Base-by-base conservation (phyloP, 2,888 invertebrate genomes). In the Apomyelois bistriatella region DNA sequence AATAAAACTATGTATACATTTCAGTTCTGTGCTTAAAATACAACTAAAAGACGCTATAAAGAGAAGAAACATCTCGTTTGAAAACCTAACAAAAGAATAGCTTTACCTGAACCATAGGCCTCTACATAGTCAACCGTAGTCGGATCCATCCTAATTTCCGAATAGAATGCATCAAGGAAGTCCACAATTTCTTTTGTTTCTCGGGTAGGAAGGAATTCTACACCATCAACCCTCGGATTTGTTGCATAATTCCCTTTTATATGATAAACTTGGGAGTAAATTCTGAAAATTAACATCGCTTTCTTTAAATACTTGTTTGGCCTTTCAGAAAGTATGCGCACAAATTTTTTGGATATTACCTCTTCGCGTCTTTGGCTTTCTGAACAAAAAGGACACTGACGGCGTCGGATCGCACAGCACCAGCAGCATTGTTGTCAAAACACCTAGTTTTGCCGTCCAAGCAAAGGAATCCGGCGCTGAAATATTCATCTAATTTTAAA, bases 401-500 rank as follows among this genome's bases (percentile, higher is more conserved):
- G 0, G 94, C 93, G 76, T 96, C 96, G 49, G 95, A 93, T 43
- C 96, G 91, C 0, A 93, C 94, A 64, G 95, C 96, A 0, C 96
- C 96, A 67, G 94, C 91, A 0, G 93, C 95, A 36, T 93, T 90
- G 42, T 93, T 93, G 77, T 98, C 98, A 73, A 98, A 98, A 0
- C 95, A 94, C 69, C 96, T 96, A 72, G 97, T 98, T 56, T 92
- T 92, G 0, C 98, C 98, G 61, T 97, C 95, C 2, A 70, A 46
- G 52, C 77, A 72, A 0, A 78, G 46, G 6, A 75, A 64, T 3
- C 74, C 80, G 22, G 61, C 66, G 46, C 72, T 79, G 62, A 22
- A 22, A 22, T 5, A 22, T 2, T 3, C 22, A 22, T 22, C 22
- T 5, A 3, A 5, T 3, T 22, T 22, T 22, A 22, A 22, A 22